Evolutionary conservation across 2,797 vertebrate species (phyloP), one percentile per base, ranked within the genome.

Genomic region (Gouania willdenowi): DNA sequence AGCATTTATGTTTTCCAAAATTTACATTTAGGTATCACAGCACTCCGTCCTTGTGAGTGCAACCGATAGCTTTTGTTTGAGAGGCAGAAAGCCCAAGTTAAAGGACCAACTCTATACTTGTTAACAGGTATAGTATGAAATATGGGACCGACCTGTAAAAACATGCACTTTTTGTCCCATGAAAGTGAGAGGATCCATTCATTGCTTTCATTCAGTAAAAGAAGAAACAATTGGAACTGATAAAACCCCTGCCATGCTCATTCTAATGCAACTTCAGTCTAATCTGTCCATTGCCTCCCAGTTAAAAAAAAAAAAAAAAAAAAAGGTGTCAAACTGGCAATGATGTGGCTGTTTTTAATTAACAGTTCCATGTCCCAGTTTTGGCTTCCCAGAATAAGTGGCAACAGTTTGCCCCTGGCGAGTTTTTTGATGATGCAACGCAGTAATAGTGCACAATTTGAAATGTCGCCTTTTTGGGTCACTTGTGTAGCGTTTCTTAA

Each of bases 351-450:
- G 6, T 56, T 50, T 66, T 51, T 72, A 48, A 71, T 76, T 71
- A 67, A 66, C 59, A 48, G 58, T 66, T 26, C 2, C n/a, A 37
- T 44, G 67, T 36, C 63, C 42, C 34, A 61, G 35, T 59, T 74
- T 61, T 31, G 22, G 54, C 18, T 21, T 43, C 48, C 32, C 40
- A 51, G 34, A 49, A 56, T 71, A 57, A 46, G 50, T 36, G 3
- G 15, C 22, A 26, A 2, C 21, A 48, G 45, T 58, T 52, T 25
- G 39, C 41, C 48, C 43, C 25, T 18, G 32, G 16, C 40, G 29
- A 67, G 55, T 52, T 35, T 26, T 23, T 4, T 12, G 30, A 30
- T 53, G 59, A 60, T 44, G 46, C 26, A 41, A 47, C n/a, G 2
- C 26, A 28, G 44, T 42, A 54, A 25, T 2, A 41, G n/a, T 3